A percentile compares a stretch with the other conserved stretches of the same genome.
Evolutionary conservation across 2,797 vertebrate genomes (phyloP).

Genomic region (Halcyon badia): DNA sequence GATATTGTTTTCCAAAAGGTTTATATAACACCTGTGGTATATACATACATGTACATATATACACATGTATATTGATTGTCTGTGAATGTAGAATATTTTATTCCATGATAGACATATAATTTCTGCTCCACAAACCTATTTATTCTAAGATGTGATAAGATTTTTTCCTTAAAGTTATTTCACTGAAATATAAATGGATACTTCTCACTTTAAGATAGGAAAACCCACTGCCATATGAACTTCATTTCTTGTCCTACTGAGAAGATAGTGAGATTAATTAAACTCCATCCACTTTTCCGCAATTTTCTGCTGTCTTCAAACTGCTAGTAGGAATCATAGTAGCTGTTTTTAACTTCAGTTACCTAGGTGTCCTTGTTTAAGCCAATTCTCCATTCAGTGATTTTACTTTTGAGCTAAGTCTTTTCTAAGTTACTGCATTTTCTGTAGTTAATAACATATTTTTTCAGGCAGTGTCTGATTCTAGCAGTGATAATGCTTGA

Average conservation of each 20-base stretch:
- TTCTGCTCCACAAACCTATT: not conserved
- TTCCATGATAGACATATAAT: not conserved
- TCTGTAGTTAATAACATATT: not conserved
- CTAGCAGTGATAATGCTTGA: not conserved
- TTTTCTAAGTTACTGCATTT: too few relatives aligned
- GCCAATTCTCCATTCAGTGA: too few relatives aligned
- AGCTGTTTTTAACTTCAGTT: not conserved
- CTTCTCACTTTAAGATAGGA: not conserved
- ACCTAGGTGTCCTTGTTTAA: not conserved
- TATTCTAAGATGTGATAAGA: not conserved
- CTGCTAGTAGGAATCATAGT: not conserved
- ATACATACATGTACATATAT: not conserved
- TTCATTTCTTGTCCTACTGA: not conserved
- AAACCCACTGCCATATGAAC: not conserved
- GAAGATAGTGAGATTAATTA: not conserved
- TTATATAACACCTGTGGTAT: not conserved
- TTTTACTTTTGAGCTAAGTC: too few relatives aligned
- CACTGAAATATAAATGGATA: not conserved
- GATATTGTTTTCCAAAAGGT: not conserved
- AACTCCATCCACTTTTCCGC: not conserved
- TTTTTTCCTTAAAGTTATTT: not conserved
- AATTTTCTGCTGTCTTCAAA: not conserved
- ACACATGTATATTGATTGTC: not conserved
- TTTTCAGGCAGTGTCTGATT: not conserved
- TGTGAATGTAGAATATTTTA: not conserved